Evolutionary conservation across 2,888 invertebrate species (phyloP), one percentile per base, ranked within the genome.

Genomic region (Amorpha juglandis): DNA sequence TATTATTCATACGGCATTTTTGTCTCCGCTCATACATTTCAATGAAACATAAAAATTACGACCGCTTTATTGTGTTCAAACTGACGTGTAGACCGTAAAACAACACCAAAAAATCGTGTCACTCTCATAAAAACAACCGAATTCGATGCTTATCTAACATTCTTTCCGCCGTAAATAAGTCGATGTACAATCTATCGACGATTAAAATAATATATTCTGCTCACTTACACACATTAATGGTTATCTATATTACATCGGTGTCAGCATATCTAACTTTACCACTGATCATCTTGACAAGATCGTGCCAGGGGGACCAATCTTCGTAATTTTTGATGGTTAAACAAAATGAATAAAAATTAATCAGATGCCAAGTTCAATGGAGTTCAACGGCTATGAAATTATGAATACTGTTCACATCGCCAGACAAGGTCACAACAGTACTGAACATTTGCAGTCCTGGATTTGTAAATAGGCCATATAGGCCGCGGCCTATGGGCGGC

Each of bases 11-110:
- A 63, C 63, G 66, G 74, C 71, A 73, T 70, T 77, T 74, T 72
- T 68, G 72, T 72, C 69, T 66, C 63, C 68, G 45, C 67, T 55
- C 68, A 71, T 69, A 66, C 70, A 69, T 78, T 83, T 81, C 82
- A 77, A 78, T 75, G 81, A 78, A 80, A 78, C 76, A 81, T 83
- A 86, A 85, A 85, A 83, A 81, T 83, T 74, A 85, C 79, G 79
- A 79, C 73, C 70, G 72, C 78, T 84, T 86, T 85, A 86, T 79
- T 80, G 80, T 77, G 77, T 78, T 71, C 77, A 78, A 75, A 78
- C 74, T 71, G 70, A 77, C 73, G 73, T 72, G 75, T 73, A 73
- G 71, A 66, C 65, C 69, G 73, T 74, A 77, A 84, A 84, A 83
- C 76, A 71, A 75, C 71, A 75, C 73, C 69, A 72, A 72, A 72